Base-by-base conservation (phyloP, 1,140 invertebrate genomes). In the Drosophila pseudoananassae region DNA sequence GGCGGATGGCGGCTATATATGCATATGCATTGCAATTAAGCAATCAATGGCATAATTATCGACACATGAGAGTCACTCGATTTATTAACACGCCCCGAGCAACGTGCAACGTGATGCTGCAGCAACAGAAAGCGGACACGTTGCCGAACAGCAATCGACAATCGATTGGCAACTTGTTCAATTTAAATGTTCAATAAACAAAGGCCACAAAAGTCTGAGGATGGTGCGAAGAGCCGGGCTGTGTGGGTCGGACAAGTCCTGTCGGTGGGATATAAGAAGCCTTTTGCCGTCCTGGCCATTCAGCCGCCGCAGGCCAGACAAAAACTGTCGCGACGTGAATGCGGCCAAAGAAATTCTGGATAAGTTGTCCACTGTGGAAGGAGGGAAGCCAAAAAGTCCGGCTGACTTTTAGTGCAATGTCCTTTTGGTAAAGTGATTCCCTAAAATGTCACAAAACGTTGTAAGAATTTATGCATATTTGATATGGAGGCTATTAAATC, bases 1-100 rank as follows among this genome's bases (percentile, higher is more conserved):
- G 5, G 38, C 38, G 38, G 25, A 6, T 20, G 25, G 17, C 2
- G 10, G 38, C 17, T 4, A 31, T 4, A 31, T 49, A 49, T 80
- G 23, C 77, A 87, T 82, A 87, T 87, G 82, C 56, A 88, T 82
- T 87, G 82, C 84, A 87, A 87, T 87, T 87, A 87, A 88, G 75
- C 82, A 88, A 87, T 87, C 82, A 87, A 87, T 87, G 82, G 65
- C 78, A 82, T 88, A 87, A 88, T 87, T 87, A 87, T 84, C 73
- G 82, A 61, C 82, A 84, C 83, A 84, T 88, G 82, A 87, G 82
- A 88, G 57, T 78, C 82, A 75, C 82, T 87, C 82, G 78, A 88
- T 87, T 82, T 87, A 87, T 87, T 87, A 78, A 87, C 82, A 88
- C 65, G 82, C 83, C 82, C 56, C 57, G 40, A 76, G 64, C 65